Conservation (phyloP, 2,797 vertebrate species). For the Onychomys leucogaster region DNA sequence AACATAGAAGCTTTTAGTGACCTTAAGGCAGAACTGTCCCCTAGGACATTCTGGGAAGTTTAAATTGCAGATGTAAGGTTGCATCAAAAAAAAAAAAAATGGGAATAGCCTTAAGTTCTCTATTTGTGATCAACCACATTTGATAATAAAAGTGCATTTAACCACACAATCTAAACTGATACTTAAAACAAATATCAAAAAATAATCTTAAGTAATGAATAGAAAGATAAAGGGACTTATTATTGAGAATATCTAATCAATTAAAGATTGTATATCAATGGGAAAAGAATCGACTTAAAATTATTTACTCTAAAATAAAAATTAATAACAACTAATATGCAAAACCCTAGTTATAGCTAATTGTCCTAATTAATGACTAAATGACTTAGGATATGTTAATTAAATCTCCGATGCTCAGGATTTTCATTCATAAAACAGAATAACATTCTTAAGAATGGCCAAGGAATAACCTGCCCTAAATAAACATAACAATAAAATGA, state of each 20-base stretch:
- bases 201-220: background rate
- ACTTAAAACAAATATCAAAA: conserved; percentile 8
- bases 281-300: background rate
- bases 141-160: conserved; percentile 53
- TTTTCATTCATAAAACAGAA: background rate
- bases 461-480: background rate
- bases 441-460: background rate
- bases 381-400: background rate
- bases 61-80: background rate
- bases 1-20: conserved; percentile 19
- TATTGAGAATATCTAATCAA: background rate
- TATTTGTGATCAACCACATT: background rate
- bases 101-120: background rate
- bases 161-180: background rate
- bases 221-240: background rate
- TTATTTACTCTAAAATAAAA: conserved; percentile 11
- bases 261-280: background rate
- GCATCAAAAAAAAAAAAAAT: conserved; percentile 1
- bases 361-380: background rate
- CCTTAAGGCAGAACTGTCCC: background rate
- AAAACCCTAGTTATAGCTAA: background rate
- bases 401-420: background rate
- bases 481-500: background rate
- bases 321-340: background rate
- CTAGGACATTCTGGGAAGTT: background rate